Base-by-base conservation (phyloP, 92 coral and sea anemone species). In the Epizoanthus fatuus region DNA sequence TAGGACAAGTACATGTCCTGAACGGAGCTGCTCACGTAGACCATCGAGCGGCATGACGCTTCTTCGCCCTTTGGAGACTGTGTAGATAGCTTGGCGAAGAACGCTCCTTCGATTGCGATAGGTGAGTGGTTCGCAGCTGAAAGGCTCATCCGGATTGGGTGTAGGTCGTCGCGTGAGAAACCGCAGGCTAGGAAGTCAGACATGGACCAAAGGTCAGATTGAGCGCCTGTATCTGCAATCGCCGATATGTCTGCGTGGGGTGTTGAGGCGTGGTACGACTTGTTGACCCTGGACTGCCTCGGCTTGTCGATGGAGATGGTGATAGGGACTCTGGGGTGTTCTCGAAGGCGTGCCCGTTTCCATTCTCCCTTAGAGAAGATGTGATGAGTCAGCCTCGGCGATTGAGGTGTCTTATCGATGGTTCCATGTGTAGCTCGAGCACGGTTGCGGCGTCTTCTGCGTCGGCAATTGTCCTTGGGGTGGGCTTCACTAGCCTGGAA, bases 91-190 rank as follows among this genome's bases (percentile, higher is more conserved):
- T 37, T 47, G 37, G 87, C 87, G 58, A 87, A 87, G 63, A 87
- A 87, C 5, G 84, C 91, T 49, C 91, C 91, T n/a, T 86, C 74
- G 35, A 81, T 87, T 10, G 51, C 1, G 4, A 81, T 81, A 13
- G 69, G 87, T 12, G 87, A 81, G 45, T 82, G 83, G 69, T 81
- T 87, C 15, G 91, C 91, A 0, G 84, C 91, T 17, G 81, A 69
- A 5, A 88, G 59, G 87, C 93, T 83, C 3, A 90, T 54, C 3
- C 68, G 52, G 49, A 92, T 57, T 7, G 93, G 95, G 35, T 49
- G 85, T 3, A 92, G 91, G 85, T 80, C 67, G 3, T 85, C 90
- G 15, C 88, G 95, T 4, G 86, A 74, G 86, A 89, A 89, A 0
- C 89, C 86, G 25, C 83, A 59, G 20, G 90, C 81, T 0, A 85